Evolutionary conservation across 2,113 vertebrate genomes (phyloP).

Genomic region (Redunca redunca): DNA sequence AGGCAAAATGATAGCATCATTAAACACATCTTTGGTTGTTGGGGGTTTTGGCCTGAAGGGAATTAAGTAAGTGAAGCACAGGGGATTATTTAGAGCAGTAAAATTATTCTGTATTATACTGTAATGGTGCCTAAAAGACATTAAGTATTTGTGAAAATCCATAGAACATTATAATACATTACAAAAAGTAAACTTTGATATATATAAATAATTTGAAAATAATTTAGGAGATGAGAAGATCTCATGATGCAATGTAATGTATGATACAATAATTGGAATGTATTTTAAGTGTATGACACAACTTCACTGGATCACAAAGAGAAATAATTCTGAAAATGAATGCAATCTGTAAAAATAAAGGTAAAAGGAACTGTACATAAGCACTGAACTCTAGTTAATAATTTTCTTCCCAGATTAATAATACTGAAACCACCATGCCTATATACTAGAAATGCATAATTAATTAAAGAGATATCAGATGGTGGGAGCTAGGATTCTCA

Average conservation of each 20-base stretch:
- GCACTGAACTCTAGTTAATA: not conserved
- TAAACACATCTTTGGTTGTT: not conserved
- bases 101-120: not conserved
- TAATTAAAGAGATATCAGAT: not conserved
- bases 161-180: not conserved
- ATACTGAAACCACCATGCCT: not conserved
- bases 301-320: not conserved
- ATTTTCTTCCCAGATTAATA: not conserved
- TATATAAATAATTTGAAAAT: not conserved
- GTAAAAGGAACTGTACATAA: not conserved
- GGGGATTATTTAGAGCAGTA: not conserved
- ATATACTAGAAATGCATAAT: not conserved
- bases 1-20: not conserved
- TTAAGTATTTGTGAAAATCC: not conserved
- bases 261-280: not conserved
- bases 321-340: not conserved
- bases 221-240: not conserved
- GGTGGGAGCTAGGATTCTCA: not conserved
- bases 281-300: not conserved
- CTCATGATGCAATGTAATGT: not conserved
- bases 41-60: not conserved
- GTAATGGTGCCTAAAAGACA: not conserved
- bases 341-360: not conserved
- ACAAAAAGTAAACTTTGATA: not conserved
- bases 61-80: not conserved